Base-by-base conservation (phyloP, 2,113 vertebrate genomes). In the Callipepla squamata region DNA sequence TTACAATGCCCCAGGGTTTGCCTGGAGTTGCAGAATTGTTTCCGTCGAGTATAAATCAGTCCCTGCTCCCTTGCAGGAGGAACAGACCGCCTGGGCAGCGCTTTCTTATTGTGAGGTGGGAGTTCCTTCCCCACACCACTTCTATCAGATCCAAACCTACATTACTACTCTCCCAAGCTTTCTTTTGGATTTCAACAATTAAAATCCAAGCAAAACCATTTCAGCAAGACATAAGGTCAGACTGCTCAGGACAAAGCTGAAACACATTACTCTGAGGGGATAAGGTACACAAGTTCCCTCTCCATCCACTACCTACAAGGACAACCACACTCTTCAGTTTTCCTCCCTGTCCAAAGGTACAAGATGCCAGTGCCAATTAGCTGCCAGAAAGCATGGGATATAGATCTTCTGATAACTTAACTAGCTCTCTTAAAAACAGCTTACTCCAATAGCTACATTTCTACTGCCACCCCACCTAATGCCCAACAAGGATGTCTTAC, bases 101-200 rank as follows among this genome's bases (percentile, higher is more conserved):
- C 21, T 70, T 36, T 0, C 15, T 28, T 51, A 55, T 22, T n/a
- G 20, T 18, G 13, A 9, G 14, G 13, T 47, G 7, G 30, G 62
- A 51, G 7, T 12, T 89, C 4, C 28, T 20, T 23, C 22, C 25
- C 55, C 15, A 30, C 10, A 18, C 21, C 20, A 5, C 53, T 36
- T 82, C 38, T 21, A 70, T 42, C 38, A 0, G 5, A 69, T 23
- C 25, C 75, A 80, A 62, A 14, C 3, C 10, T 26, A 13, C 0
- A 0, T 10, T 32, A 4, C 18, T 17, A 1, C 0, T 20, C 55
- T 50, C 17, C 9, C 28, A 16, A 30, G 8, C 51, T 61, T 42
- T 72, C 45, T 13, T 61, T 28, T 67, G 69, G 47, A 26, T 9
- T 77, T 47, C 58, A 65, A 20, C 28, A 51, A 23, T 26, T 75